These are phyloP conservation scores for Danio albolineatus DNA, from an alignment of 2,797 vertebrate species.

Conservation along the genomic window DNA sequence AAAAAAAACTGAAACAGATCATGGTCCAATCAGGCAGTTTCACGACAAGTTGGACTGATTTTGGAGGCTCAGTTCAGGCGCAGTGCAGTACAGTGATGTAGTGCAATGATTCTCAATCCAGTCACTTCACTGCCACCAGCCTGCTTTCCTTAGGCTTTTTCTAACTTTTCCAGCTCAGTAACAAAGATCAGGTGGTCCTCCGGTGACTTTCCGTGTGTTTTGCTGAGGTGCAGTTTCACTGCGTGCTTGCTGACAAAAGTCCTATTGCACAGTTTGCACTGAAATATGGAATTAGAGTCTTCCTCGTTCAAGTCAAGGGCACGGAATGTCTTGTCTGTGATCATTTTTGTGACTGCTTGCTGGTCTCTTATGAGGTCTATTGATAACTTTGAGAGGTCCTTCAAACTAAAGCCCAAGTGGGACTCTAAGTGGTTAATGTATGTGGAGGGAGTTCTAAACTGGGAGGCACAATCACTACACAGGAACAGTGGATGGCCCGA, in stretches of 20 bases:
- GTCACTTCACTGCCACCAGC: slow-evolving; percentile 74
- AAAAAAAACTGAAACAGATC: slow-evolving; percentile 75
- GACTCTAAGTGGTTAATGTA: slow-evolving; percentile 97
- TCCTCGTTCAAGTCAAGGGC: slow-evolving; percentile 89
- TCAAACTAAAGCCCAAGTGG: slow-evolving; percentile 96
- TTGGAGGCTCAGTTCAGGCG: slow-evolving; percentile 96
- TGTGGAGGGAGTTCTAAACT: slow-evolving; percentile 97
- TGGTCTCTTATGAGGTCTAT: slow-evolving; percentile 93
- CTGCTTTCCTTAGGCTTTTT: slow-evolving; percentile 86
- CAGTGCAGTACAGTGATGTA: slow-evolving; percentile 91
- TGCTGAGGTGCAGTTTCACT: slow-evolving; percentile 99
- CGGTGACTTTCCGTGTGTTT: slow-evolving; percentile 98
- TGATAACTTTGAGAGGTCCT: slow-evolving; percentile 96
- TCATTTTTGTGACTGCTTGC: slow-evolving; percentile 90
- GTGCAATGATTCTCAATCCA: slow-evolving; percentile 82
- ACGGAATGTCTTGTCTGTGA: slow-evolving; percentile 86
- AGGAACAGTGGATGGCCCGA: slow-evolving; percentile 97
- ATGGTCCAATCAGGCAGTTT: slow-evolving; percentile 89
- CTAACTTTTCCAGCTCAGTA: slow-evolving; percentile 95
- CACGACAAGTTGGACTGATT: slow-evolving; percentile 88
- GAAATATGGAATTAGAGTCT: slow-evolving; percentile 90
- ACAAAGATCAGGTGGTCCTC: slow-evolving; percentile 99
- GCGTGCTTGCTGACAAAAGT: slow-evolving; percentile 99
- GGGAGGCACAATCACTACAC: slow-evolving; percentile 98
- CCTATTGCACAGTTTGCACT: slow-evolving; percentile 98